phyloP scores from a whole-genome alignment of 2,797 vertebrate genomes.

The Xyrichtys novacula region DNA sequence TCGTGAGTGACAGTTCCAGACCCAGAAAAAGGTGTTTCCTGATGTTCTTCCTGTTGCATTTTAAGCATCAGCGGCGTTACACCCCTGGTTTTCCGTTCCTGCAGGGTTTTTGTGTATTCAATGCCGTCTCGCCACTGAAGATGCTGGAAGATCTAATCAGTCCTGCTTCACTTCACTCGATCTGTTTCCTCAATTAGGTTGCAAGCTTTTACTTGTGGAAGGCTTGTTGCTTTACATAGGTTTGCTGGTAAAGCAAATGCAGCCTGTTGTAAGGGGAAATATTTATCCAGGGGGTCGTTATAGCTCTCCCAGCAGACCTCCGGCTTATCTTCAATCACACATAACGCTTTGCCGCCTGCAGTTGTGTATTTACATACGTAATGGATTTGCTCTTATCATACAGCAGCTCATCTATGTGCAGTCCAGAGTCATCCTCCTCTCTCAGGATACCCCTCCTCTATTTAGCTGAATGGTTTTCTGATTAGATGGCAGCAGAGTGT shows the following conservation, averaged over 20 bases:
- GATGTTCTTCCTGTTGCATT: constrained; percentile 33
- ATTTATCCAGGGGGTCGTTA: constrained; percentile 43
- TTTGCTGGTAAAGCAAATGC: constrained; percentile 50
- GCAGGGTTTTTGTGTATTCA: constrained; percentile 55
- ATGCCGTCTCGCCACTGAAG: constrained; percentile 53
- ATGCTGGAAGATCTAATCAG: constrained; percentile 73
- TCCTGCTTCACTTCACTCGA: constrained; percentile 70
- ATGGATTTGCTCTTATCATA: constrained; percentile 41
- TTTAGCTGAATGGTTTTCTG: constrained; percentile 25
- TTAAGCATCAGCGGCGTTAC: constrained; percentile 36
- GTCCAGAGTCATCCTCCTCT: constrained; percentile 9
- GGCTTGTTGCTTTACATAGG: constrained; percentile 56
- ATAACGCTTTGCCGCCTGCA: constrained; percentile 38
- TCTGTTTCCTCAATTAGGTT: constrained; percentile 68
- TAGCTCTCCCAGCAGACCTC: constrained; percentile 32
- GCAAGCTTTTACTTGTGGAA: constrained; percentile 62
- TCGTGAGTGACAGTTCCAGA: constrained; percentile 33
- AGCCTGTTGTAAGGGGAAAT: constrained; percentile 54
- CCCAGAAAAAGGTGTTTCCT: constrained; percentile 46
- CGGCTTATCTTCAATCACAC: constrained; percentile 44
- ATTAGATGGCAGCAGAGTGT: constrained; percentile 28
- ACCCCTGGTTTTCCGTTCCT: constrained; percentile 33
- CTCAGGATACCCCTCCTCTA: constrained; percentile 6
- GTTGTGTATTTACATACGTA: constrained; percentile 45
- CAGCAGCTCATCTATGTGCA: constrained; percentile 17